These are phyloP conservation scores for Stegophylla sp. DNA, from an alignment of 2,888 invertebrate genomes.

Conservation along the genomic window DNA sequence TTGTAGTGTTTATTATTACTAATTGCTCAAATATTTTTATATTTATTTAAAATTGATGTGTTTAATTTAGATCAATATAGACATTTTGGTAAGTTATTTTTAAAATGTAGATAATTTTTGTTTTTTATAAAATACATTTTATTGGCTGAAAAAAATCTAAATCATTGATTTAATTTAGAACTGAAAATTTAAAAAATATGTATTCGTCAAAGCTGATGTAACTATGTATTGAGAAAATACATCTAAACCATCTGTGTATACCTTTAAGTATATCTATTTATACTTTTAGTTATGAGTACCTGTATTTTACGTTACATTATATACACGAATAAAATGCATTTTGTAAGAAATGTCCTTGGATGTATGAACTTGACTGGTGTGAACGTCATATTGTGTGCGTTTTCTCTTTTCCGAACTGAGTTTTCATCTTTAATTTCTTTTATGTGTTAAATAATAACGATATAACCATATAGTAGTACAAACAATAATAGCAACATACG, in stretches of 20 bases:
- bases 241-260: no score
- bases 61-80: no score
- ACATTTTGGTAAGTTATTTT: no score
- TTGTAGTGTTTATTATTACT: no score
- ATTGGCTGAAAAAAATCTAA: no score
- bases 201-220: neutral
- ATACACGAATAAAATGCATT: neutral
- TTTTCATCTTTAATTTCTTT: slow-evolving; percentile 51
- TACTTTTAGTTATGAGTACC: no score
- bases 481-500: slow-evolving; percentile 18
- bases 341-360: slow-evolving; percentile 42
- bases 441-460: slow-evolving; percentile 46
- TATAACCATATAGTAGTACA: slow-evolving; percentile 1
- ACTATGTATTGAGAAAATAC: neutral
- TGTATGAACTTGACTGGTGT: slow-evolving; percentile 28
- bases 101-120: no score
- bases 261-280: no score
- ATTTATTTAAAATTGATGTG: no score
- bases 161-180: neutral
- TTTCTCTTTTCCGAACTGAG: slow-evolving; percentile 47
- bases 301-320: neutral
- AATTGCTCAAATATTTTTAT: no score
- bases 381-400: slow-evolving; percentile 36
- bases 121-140: no score
- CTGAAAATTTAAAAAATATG: no score